A percentile compares a stretch with the other conserved stretches of the same genome.
phyloP scores from a whole-genome alignment of 2,888 invertebrate species.

The Trissonchulus sp. region DNA sequence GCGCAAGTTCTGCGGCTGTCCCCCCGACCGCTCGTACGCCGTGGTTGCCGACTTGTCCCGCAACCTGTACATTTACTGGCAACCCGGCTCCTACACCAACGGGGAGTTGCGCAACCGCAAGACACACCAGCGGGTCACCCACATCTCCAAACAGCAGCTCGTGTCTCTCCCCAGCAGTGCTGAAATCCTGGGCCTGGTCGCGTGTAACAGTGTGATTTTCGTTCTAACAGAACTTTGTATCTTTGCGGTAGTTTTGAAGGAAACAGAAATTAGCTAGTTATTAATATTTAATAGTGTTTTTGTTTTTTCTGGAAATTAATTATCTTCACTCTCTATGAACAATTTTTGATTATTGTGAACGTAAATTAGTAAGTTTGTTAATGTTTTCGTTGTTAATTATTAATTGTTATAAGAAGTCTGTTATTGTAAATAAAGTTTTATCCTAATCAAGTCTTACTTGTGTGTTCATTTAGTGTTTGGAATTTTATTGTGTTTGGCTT shows the following conservation, averaged over 20 bases:
- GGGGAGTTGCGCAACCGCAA: conserved; percentile 65
- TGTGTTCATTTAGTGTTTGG: too few species aligned
- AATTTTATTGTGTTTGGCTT: too few species aligned
- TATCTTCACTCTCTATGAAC: too few species aligned
- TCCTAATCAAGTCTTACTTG: too few species aligned
- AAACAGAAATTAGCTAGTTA: too few species aligned
- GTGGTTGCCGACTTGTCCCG: conserved; percentile 68
- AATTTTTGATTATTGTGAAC: too few species aligned
- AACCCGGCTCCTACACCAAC: conserved; percentile 56
- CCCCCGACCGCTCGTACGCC: conserved; percentile 68
- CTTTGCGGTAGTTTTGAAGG: background rate
- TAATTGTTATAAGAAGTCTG: too few species aligned
- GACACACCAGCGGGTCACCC: conserved; percentile 61
- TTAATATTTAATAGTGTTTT: too few species aligned
- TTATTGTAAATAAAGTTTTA: too few species aligned
- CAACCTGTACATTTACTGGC: conserved; percentile 71
- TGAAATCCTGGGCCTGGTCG: conserved; percentile 66
- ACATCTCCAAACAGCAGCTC: conserved; percentile 71
- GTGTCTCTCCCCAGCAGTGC: conserved; percentile 58
- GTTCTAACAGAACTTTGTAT: background rate
- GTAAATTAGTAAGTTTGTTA: too few species aligned
- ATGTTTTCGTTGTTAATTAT: too few species aligned
- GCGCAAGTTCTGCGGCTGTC: conserved; percentile 68
- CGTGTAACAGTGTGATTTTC: background rate
- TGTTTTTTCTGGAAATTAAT: too few species aligned